These are phyloP conservation scores for Drosophila ananassae DNA, from an alignment of 1,140 invertebrate species.

Conservation along the genomic window DNA sequence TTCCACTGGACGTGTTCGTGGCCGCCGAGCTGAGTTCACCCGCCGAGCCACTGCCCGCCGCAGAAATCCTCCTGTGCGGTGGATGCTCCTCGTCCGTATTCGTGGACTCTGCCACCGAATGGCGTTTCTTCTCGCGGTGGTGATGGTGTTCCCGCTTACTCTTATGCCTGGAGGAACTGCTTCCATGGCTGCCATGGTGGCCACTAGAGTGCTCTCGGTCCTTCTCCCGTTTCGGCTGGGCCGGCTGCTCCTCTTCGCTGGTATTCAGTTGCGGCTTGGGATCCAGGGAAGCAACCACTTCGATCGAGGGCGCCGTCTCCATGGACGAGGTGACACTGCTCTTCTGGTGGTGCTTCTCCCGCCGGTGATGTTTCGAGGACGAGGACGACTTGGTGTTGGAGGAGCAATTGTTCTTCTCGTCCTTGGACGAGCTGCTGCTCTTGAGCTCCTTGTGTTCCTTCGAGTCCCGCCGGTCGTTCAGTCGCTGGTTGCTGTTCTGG, in stretches of 20 bases:
- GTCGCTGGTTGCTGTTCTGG: conserved; percentile 60
- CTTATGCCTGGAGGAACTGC: conserved; percentile 63
- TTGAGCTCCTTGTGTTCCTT: conserved; percentile 86
- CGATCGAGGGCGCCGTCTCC: conserved; percentile 27
- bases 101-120: conserved; percentile 71
- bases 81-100: conserved; percentile 72
- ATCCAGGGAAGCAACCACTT: conserved; percentile 1
- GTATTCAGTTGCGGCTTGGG: conserved; percentile 49
- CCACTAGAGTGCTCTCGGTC: conserved; percentile 43
- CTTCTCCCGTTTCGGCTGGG: conserved; percentile 45
- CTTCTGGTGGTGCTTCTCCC: conserved; percentile 65
- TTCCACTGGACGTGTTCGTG: conserved; percentile 51
- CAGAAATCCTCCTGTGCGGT: conserved; percentile 59
- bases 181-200: conserved; percentile 58
- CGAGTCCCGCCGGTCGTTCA: conserved; percentile 23
- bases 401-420: conserved; percentile 51
- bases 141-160: conserved; percentile 78
- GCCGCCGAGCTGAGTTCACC: conserved; percentile 61
- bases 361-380: conserved; percentile 65
- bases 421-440: conserved; percentile 39
- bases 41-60: conserved; percentile 50
- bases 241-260: conserved; percentile 64
- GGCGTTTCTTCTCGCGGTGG: conserved; percentile 78
- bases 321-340: conserved; percentile 31
- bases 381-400: conserved; percentile 48